Evolutionary conservation across 2,797 vertebrate genomes (phyloP), one percentile per base, ranked within the genome.

Genomic region (Argentina silus): DNA sequence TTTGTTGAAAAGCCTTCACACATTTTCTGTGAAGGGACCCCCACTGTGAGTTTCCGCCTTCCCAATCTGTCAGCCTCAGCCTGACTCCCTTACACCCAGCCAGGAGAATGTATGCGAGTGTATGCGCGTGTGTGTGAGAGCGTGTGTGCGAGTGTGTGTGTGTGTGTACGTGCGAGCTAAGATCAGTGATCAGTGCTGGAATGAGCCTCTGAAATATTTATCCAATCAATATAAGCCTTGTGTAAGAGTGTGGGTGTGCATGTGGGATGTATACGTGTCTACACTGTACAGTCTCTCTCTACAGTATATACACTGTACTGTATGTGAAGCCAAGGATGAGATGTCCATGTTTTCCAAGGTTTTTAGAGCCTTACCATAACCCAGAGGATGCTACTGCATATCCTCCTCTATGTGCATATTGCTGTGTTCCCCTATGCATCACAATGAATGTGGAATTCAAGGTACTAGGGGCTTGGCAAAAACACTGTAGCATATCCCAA

Each of bases 131-230:
- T 9, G 1, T 21, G 27, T 36, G 7, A 15, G 19, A 10, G 44
- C 23, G 15, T 67, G 23, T n/a, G 11, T 36, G 4, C 4, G 27
- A 2, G 27, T 36, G 27, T 36, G 27, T 8, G 36, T 60, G n/a
- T 60, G 42, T 60, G 61, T 57, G 11, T 59, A n/a, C 21, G 56
- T 59, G 56, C 4, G 56, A 21, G 23, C 27, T 55, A 7, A 50
- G 47, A 48, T 10, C 15, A 53, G 19, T 3, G 66, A 51, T 55
- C 48, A 65, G 43, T 45, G 51, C 67, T 69, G 42, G 42, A 69
- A 69, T 23, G 55, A 69, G 21, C 17, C 19, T 57, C 53, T 69
- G 19, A 69, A 69, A 57, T 69, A 69, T 69, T 47, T 57, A 69
- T 23, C 4, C 3, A 42, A 45, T 69, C 67, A 57, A 69, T 47